A percentile compares a stretch with the other conserved stretches of the same genome.
Evolutionary conservation across 1,140 invertebrate genomes (phyloP).

Genomic region (Phortica variegata): DNA sequence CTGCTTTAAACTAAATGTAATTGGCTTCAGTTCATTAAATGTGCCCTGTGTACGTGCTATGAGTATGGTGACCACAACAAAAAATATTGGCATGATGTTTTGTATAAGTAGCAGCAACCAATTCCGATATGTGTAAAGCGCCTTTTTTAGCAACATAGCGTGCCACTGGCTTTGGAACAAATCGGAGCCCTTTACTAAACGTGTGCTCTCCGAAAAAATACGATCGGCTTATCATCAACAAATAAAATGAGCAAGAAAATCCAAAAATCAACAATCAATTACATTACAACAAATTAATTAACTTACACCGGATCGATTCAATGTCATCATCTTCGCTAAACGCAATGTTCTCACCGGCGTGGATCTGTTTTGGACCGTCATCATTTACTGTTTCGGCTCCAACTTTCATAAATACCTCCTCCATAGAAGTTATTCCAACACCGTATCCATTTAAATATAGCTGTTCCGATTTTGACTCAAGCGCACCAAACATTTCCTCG

Average conservation of each 20-base stretch:
- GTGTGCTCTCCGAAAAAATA: slow-evolving; percentile 27
- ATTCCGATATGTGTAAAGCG: slow-evolving; percentile 61
- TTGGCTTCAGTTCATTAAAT: slow-evolving; percentile 22
- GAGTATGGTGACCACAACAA: slow-evolving; percentile 63
- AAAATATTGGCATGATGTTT: slow-evolving; percentile 63
- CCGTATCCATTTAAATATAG: slow-evolving; percentile 75
- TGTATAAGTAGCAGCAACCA: slow-evolving; percentile 63
- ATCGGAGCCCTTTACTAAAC: slow-evolving; percentile 26
- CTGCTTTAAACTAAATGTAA: slow-evolving; percentile 29
- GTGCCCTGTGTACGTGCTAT: slow-evolving; percentile 40
- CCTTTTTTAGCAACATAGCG: slow-evolving; percentile 67
- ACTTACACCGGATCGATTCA: slow-evolving; percentile 43
- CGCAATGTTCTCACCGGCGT: slow-evolving; percentile 25
- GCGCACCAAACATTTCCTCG: slow-evolving; percentile 39
- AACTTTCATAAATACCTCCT: slow-evolving; percentile 77
- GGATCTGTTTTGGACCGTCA: slow-evolving; percentile 17
- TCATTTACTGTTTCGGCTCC: slow-evolving; percentile 36
- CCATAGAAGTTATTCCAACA: slow-evolving; percentile 90
- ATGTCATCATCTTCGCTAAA: slow-evolving; percentile 24
- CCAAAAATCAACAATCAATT: slow-evolving; percentile 1
- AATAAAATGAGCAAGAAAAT: slow-evolving; percentile 29
- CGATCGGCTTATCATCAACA: slow-evolving; percentile 37
- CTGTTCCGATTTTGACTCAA: slow-evolving; percentile 30
- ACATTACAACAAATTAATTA: slow-evolving; percentile 5
- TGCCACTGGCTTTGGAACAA: slow-evolving; percentile 60